A percentile compares a stretch with the other conserved stretches of the same genome.
These are phyloP conservation scores for Caenorhabditis angaria DNA, from an alignment of 2,888 invertebrate genomes.

Conservation along the genomic window DNA sequence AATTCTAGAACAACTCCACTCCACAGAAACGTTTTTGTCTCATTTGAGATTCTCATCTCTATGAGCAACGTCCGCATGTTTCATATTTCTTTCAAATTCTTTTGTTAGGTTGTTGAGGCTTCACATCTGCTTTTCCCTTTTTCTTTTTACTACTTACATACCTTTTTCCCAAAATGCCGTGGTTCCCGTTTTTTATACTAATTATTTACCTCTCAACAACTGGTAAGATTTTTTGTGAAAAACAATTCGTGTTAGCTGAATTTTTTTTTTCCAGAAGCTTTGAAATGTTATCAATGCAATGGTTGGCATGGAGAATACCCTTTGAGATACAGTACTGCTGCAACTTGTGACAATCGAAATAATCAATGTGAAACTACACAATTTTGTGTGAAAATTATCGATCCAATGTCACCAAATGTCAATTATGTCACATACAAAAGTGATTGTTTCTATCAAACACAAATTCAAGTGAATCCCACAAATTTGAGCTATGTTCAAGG, in stretches of 20 bases:
- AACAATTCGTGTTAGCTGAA: no score
- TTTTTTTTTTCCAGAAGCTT: not conserved
- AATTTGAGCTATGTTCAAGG: slow-evolving; percentile 52
- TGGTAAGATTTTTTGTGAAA: not conserved
- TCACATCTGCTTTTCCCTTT: not conserved
- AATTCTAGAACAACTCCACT: no score
- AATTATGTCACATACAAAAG: slow-evolving; percentile 54
- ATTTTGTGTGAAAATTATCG: slow-evolving; percentile 61
- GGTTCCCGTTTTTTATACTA: not conserved
- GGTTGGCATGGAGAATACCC: slow-evolving; percentile 57
- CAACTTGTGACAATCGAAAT: slow-evolving; percentile 55
- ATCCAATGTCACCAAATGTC: slow-evolving; percentile 49
- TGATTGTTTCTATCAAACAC: slow-evolving; percentile 56
- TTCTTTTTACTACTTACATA: not conserved
- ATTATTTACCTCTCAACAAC: not conserved
- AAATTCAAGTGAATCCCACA: slow-evolving; percentile 53
- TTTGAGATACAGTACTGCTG: slow-evolving; percentile 34
- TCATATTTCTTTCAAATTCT: slow-evolving; percentile 4
- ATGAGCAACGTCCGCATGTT: not conserved
- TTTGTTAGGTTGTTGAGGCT: not conserved
- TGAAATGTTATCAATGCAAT: slow-evolving; percentile 57
- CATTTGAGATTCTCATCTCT: not conserved
- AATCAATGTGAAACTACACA: slow-evolving; percentile 55
- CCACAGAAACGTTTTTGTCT: no score
- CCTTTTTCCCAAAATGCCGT: no score